Conservation (phyloP, 2,797 vertebrate genomes). For the Melopsittacus undulatus region DNA sequence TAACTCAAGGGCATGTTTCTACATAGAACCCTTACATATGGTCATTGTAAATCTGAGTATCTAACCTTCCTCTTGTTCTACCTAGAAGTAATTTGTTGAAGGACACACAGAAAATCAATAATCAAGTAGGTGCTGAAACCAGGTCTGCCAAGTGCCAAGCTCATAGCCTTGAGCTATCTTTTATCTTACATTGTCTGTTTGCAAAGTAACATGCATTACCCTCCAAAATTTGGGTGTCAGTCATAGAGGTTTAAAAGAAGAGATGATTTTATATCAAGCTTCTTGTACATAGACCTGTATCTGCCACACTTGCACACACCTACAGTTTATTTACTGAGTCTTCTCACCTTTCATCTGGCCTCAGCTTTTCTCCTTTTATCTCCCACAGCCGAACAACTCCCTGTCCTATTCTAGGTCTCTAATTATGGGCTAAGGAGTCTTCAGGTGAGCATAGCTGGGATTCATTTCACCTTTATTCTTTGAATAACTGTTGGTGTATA, state of each 20-base stretch:
- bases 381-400: background rate
- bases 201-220: background rate
- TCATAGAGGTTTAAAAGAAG: background rate
- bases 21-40: background rate
- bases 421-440: background rate
- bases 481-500: background rate
- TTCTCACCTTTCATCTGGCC: background rate
- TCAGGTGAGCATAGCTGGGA: rapidly evolving
- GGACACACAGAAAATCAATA: background rate
- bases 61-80: background rate
- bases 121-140: background rate
- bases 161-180: background rate
- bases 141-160: background rate
- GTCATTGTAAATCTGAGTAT: background rate
- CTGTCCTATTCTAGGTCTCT: background rate
- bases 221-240: background rate
- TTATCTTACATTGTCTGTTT: background rate
- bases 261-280: background rate
- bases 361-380: background rate
- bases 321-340: background rate
- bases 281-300: background rate
- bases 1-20: background rate
- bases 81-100: background rate
- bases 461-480: background rate
- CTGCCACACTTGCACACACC: background rate